These are phyloP conservation scores for Hypocryptadius cinnamomeus DNA, from an alignment of 2,113 vertebrate genomes.

Conservation along the genomic window DNA sequence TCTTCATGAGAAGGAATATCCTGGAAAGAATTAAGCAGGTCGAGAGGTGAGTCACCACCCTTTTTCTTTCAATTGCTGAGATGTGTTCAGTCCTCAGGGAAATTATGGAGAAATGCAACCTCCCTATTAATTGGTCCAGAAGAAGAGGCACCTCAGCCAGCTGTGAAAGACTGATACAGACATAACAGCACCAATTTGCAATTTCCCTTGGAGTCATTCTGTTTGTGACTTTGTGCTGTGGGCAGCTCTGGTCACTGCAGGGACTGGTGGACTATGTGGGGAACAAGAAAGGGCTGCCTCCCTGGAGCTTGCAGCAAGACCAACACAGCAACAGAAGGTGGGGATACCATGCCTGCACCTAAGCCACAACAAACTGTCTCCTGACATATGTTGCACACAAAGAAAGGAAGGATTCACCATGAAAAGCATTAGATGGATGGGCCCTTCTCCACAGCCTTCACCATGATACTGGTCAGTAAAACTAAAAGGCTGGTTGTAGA, in stretches of 20 bases:
- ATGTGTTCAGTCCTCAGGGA: neutral
- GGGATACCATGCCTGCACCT: neutral
- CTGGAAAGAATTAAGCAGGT: neutral
- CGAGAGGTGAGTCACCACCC: neutral
- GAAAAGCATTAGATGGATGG: neutral
- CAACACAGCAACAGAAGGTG: neutral
- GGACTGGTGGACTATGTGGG: neutral
- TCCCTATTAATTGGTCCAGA: neutral
- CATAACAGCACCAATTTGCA: neutral
- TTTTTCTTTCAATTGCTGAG: neutral
- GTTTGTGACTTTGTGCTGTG: neutral
- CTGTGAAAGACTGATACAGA: neutral
- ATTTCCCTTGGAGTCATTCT: neutral
- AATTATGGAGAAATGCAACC: neutral
- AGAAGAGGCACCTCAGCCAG: neutral
- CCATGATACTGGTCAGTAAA: neutral
- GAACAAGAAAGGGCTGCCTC: neutral
- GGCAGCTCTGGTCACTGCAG: neutral
- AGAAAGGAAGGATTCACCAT: neutral
- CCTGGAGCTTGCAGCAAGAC: neutral
- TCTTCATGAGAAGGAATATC: neutral
- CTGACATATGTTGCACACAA: fast-evolving
- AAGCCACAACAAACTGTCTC: neutral
- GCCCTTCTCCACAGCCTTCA: neutral
- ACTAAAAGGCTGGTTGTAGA: neutral